A percentile compares a stretch with the other conserved stretches of the same genome.
These are phyloP conservation scores for Cavia aperea DNA, from an alignment of 2,113 vertebrate species.

Conservation along the genomic window DNA sequence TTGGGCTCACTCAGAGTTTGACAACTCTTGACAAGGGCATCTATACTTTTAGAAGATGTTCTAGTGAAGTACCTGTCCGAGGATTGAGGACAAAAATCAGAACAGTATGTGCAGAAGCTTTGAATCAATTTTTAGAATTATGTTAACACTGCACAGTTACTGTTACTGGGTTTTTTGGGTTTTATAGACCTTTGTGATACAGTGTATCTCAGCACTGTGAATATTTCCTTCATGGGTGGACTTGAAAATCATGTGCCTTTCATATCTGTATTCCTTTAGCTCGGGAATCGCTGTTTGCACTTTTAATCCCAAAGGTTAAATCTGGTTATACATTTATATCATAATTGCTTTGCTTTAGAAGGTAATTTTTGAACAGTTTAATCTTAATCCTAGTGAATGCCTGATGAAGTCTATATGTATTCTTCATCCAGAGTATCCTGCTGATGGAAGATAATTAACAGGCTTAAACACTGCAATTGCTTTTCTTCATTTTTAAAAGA, in stretches of 20 bases:
- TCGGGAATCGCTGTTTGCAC: too few species aligned
- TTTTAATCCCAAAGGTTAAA: background rate
- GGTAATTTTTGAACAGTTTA: background rate
- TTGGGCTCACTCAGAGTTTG: too few species aligned
- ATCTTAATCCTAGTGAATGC: background rate
- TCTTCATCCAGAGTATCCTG: background rate
- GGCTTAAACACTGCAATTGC: background rate
- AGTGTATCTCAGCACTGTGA: too few species aligned
- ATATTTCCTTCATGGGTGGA: too few species aligned
- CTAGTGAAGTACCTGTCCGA: rapidly evolving
- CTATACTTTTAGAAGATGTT: background rate
- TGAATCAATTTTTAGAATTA: background rate
- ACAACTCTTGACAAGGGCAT: background rate
- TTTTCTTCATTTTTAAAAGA: background rate
- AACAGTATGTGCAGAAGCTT: background rate
- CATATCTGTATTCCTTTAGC: background rate
- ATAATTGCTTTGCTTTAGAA: background rate
- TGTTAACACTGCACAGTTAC: background rate
- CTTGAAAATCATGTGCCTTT: background rate
- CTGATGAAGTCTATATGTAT: too few species aligned
- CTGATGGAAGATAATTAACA: background rate
- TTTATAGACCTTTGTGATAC: background rate
- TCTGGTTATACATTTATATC: background rate
- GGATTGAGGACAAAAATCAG: background rate
- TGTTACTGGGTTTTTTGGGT: rapidly evolving